Percentiles rank a stretch among this genome's conserved stretches.
Conservation (phyloP, 2,113 vertebrate species). For the Pandion haliaetus region DNA sequence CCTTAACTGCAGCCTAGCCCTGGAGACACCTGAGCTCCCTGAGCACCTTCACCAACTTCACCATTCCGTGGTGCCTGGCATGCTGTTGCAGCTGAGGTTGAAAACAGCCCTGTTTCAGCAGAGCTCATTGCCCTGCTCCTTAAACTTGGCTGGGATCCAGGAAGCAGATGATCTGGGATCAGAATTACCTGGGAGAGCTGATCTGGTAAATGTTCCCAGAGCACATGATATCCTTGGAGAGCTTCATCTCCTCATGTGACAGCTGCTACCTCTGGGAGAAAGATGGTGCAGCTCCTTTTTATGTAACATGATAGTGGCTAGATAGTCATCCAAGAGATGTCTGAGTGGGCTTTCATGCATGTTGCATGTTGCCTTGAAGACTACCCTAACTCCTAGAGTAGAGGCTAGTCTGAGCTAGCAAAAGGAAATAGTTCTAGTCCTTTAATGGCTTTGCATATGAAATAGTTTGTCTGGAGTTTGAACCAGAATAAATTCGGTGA, state of each 20-base stretch:
- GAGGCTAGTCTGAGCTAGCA: background rate
- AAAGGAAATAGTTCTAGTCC: background rate
- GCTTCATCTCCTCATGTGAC: background rate
- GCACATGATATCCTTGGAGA: background rate
- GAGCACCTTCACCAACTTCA: background rate
- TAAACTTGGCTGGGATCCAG: background rate
- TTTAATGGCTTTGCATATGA: background rate
- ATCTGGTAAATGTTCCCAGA: background rate
- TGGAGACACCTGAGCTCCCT: background rate
- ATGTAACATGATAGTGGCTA: background rate
- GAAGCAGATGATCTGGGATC: background rate
- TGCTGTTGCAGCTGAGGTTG: background rate
- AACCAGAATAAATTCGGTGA: constrained; percentile 22
- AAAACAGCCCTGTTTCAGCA: background rate
- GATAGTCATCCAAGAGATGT: background rate
- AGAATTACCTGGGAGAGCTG: background rate
- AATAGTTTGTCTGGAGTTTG: constrained; percentile 4
- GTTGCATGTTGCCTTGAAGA: background rate
- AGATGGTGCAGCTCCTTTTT: background rate
- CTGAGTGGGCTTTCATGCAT: background rate
- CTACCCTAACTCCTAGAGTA: background rate
- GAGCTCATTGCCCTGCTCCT: background rate
- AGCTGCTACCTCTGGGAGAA: background rate
- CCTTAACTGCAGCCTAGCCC: background rate
- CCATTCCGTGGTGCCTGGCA: background rate